Base-by-base conservation (phyloP, 2,888 invertebrate genomes). In the Tetanocera ferruginea region DNA sequence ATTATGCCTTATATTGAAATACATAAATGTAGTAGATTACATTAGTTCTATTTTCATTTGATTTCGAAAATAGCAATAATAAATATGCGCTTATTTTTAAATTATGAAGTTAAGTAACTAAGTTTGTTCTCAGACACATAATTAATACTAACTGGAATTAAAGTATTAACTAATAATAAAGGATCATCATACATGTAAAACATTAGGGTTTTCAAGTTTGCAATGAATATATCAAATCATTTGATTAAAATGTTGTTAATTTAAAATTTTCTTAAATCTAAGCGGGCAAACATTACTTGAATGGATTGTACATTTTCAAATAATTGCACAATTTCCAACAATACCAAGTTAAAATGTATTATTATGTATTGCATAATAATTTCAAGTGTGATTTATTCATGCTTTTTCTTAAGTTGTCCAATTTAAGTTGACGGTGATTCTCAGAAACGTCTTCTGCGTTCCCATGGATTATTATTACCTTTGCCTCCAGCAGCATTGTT, bases 401-500 rank as follows among this genome's bases (percentile, higher is more conserved):
- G 23, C 49, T 34, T 60, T 66, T 34, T 34, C 19, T 28, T 71
- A 70, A 31, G 51, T 67, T 76, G 75, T 80, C 78, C 80, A 77
- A 34, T 75, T 71, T 66, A 66, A 60, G 78, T 67, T 79, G 80
- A 72, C 70, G 62, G 77, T 77, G 80, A 76, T 80, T 82, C 82
- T 87, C 89, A 90, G 86, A 89, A 90, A 84, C 90, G 90, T 86
- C 90, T 87, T 81, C 90, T 85, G 84, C 89, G 84, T 83, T 86
- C 88, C 88, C 88, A 88, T 82, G 89, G 89, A 83, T 86, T 88
- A 83, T 85, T 88, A 83, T 85, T 87, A 84, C 85, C 84, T 81
- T 83, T 84, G 81, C 82, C 83, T 77, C 81, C 82, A 62, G 79
- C 83, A 78, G 81, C 83, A 79, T 82, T 83, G 76, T 81, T 86